Conservation (phyloP, 2,888 invertebrate genomes). For the Phania funesta region DNA sequence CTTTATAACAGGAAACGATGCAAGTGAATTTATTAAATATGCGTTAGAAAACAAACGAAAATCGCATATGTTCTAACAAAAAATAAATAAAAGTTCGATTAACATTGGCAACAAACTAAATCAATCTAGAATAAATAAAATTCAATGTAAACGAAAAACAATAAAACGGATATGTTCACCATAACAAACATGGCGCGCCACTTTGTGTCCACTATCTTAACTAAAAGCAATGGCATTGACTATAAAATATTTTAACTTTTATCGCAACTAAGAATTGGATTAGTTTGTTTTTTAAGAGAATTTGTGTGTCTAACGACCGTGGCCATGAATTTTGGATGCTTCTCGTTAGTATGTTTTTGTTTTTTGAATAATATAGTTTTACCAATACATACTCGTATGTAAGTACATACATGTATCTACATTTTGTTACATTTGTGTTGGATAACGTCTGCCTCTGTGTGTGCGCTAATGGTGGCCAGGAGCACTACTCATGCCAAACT, state of each 20-base stretch:
- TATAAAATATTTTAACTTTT: constrained; percentile 49
- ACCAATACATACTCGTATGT: neutral
- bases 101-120: constrained; percentile 49
- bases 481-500: neutral
- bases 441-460: neutral
- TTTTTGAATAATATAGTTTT: neutral
- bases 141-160: constrained; percentile 39
- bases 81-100: constrained; percentile 56
- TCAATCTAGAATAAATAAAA: neutral
- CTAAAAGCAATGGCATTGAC: constrained; percentile 52
- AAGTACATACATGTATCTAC: neutral
- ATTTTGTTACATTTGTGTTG: constrained; percentile 41
- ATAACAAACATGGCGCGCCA: constrained; percentile 57
- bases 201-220: constrained; percentile 46
- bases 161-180: constrained; percentile 57
- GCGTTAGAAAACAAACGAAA: too few relatives aligned
- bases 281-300: neutral
- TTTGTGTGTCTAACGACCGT: constrained; percentile 40
- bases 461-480: neutral
- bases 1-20: too few relatives aligned
- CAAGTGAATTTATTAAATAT: too few relatives aligned
- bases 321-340: constrained; percentile 65
- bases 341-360: constrained; percentile 5
- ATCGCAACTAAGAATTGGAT: constrained; percentile 33
- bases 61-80: constrained; percentile 7